Base-by-base conservation (phyloP, 2,113 vertebrate species). In the Oenanthe oenanthe region DNA sequence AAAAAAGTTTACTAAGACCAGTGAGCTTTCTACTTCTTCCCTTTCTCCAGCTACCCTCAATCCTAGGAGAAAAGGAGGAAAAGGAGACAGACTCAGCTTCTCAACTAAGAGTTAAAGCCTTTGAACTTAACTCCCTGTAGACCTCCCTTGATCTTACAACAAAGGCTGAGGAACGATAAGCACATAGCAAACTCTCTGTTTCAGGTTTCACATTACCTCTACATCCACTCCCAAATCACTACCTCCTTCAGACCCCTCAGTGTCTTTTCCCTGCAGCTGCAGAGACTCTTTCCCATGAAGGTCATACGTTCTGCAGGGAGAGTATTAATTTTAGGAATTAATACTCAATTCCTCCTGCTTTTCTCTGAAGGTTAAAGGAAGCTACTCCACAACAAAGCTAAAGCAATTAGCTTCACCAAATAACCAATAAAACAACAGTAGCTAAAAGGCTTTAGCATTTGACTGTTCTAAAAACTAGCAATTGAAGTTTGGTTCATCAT, bases 281-380 rank as follows among this genome's bases (percentile, higher is more conserved):
- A 83, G 14, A 63, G n/a, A 79, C 48, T 42, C 28, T 25, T 65
- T 61, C 47, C 12, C 4, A 7, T 24, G 17, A 80, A 80, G 34
- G 67, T 57, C 25, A 25, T 9, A 57, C 0, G 0, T 57, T 83
- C 38, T 0, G 2, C 15, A 53, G 20, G 13, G 7, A 78, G 13
- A 78, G 5, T 40, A 62, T 21, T 80, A 32, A 34, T 48, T 74
- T 45, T 34, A 73, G 26, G 15, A 89, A 79, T n/a, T 22, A 21
- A 75, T 56, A 91, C 31, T 80, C 58, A 67, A 36, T 32, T 73
- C 14, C 36, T 85, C 34, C 40, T 48, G 42, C 31, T 91, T 67
- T 72, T 78, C n/a, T 76, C 40, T 58, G 31, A 91, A 82, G 36
- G 21, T 72, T 53, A 85, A 24, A 84, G 28, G n/a, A 77, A 83